Base-by-base conservation (phyloP, 2,888 invertebrate species). In the Drosophila buzzatii region DNA sequence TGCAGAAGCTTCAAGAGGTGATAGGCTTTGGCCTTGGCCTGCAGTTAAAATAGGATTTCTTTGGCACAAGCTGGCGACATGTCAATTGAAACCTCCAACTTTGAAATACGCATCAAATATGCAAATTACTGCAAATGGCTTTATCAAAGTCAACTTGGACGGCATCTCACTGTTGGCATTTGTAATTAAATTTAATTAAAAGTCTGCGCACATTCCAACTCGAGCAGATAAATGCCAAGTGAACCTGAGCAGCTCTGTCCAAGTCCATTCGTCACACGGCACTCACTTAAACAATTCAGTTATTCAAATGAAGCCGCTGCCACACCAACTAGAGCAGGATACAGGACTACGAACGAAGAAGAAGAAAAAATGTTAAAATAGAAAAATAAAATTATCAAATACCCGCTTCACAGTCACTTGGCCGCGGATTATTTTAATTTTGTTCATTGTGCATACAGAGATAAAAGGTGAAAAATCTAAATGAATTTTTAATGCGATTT, bases 141-240 rank as follows among this genome's bases (percentile, higher is more conserved):
- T 76, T 72, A 66, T 71, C 71, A 81, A 82, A 79, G 76, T 79
- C 79, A 74, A 62, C 57, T 57, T 75, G 44, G 53, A 58, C 71
- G 58, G 33, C 47, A 51, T 56, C 65, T 63, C 55, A 60, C 53
- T 62, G 76, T 70, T 70, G 85, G 83, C 83, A 83, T 81, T 86
- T 84, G 86, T 75, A 85, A 85, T 85, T 85, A 85, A 85, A 86
- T 86, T 85, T 86, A 85, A 85, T 85, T 85, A 85, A 84, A 85
- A 82, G 81, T 86, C 84, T 70, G 84, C 70, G 79, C 82, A 76
- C 74, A 81, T 82, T 81, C 81, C 75, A 57, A 62, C 65, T 73
- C 72, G 66, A 63, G 68, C 72, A 78, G 78, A 79, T 78, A 75
- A 79, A 79, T 79, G 75, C 78, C 76, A 73, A 64, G 65, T 62